Percentiles rank a stretch among this genome's conserved stretches.
Evolutionary conservation across 2,113 vertebrate species (phyloP).

Genomic region (Chaenocephalus aceratus): DNA sequence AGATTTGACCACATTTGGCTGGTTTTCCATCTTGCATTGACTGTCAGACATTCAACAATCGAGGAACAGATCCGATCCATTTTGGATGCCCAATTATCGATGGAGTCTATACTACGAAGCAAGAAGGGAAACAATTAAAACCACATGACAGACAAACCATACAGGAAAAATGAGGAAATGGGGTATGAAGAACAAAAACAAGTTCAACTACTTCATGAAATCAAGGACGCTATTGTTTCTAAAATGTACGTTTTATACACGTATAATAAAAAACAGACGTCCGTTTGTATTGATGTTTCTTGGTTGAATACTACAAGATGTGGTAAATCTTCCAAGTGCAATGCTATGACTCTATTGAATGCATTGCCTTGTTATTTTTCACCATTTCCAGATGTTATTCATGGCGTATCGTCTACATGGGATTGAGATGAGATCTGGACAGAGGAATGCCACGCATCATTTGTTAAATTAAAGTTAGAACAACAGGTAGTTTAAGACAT

Average conservation of each 20-base stretch:
- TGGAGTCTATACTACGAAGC: conserved; percentile 20
- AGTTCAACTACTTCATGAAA: background rate
- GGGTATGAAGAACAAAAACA: conserved; percentile 4
- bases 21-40: background rate
- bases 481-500: background rate
- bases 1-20: background rate
- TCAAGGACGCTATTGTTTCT: background rate
- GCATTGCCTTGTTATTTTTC: too few species aligned
- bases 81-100: background rate
- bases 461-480: background rate
- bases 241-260: too few species aligned
- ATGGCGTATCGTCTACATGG: background rate
- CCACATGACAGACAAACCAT: conserved; percentile 3
- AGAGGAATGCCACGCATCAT: background rate
- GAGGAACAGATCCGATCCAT: background rate
- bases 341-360: too few species aligned
- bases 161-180: background rate
- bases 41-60: background rate
- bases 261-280: too few species aligned
- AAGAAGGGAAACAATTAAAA: conserved; percentile 26
- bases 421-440: background rate
- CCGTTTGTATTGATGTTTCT: too few species aligned
- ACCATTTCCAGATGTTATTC: background rate
- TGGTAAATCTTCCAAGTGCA: too few species aligned
- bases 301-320: too few species aligned